These are phyloP conservation scores for Philopotamus ludificatus DNA, from an alignment of 1,140 invertebrate species.

Conservation along the genomic window DNA sequence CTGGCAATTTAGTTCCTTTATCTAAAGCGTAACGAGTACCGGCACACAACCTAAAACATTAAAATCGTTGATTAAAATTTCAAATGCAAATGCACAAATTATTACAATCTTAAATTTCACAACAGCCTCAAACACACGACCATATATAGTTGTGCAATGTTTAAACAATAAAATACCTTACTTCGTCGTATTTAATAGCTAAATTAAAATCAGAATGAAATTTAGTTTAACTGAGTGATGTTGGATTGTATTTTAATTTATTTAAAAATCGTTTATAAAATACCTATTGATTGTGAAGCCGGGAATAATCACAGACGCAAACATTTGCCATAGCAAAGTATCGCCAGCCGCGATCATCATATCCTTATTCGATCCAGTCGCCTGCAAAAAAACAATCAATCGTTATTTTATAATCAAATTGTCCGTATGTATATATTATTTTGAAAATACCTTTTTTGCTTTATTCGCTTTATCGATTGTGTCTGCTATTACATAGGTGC, in stretches of 20 bases:
- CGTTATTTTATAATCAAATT: not conserved
- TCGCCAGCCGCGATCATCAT: conserved; percentile 70
- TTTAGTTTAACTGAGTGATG: no score
- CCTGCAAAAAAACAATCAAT: conserved; percentile 30
- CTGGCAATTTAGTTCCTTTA: conserved; percentile 53
- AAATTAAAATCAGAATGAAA: not conserved
- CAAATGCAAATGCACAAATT: no score
- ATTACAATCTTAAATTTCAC: conserved; percentile 8
- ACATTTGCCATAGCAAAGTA: conserved; percentile 87
- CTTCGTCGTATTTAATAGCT: no score
- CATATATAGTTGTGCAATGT: no score
- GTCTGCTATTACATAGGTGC: conserved; percentile 85
- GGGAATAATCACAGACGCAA: conserved; percentile 90
- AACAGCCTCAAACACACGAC: no score
- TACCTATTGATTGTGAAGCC: conserved; percentile 88
- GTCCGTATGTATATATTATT: not conserved
- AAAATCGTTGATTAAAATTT: conserved; percentile 12
- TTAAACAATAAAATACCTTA: no score
- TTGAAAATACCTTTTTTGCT: conserved; percentile 60
- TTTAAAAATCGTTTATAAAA: no score
- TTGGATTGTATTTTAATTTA: no score
- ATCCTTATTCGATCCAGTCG: conserved; percentile 46
- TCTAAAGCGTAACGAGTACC: conserved; percentile 58
- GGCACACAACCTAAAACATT: conserved; percentile 66
- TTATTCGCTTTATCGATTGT: conserved; percentile 77